Percentiles rank a stretch among this genome's conserved stretches.
phyloP scores from a whole-genome alignment of 2,113 vertebrate genomes.

The Rousettus leschenaultii region DNA sequence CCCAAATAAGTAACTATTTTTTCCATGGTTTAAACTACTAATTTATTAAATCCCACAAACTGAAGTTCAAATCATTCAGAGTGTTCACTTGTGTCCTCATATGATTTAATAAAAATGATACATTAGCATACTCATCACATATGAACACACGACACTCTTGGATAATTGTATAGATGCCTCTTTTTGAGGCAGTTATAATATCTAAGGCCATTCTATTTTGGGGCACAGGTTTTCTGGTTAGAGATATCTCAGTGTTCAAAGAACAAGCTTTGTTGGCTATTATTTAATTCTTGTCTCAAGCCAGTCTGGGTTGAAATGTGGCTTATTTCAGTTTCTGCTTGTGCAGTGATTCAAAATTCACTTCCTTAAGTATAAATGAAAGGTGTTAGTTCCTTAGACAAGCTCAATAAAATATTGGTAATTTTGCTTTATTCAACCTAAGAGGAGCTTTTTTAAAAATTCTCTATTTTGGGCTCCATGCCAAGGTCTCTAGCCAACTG shows the following conservation, averaged over 20 bases:
- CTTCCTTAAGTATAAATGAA: neutral
- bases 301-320: neutral
- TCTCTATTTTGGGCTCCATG: neutral
- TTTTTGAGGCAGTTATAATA: neutral
- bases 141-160: neutral
- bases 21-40: neutral
- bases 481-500: neutral
- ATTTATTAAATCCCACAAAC: neutral
- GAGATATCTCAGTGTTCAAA: neutral
- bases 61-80: neutral
- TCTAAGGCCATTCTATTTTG: neutral
- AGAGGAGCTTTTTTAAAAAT: neutral
- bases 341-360: neutral
- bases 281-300: neutral
- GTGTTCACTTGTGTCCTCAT: neutral
- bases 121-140: neutral
- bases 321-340: neutral
- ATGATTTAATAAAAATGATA: neutral
- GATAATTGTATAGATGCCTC: neutral
- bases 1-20: neutral
- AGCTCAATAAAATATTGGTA: neutral
- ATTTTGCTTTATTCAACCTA: neutral
- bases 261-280: neutral
- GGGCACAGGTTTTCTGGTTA: neutral
- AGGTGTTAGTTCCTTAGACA: neutral